Evolutionary conservation across 53 echinoderm and acorn worm species (phyloP), one percentile per base, ranked within the genome.

Genomic region (Antedon mediterranea): DNA sequence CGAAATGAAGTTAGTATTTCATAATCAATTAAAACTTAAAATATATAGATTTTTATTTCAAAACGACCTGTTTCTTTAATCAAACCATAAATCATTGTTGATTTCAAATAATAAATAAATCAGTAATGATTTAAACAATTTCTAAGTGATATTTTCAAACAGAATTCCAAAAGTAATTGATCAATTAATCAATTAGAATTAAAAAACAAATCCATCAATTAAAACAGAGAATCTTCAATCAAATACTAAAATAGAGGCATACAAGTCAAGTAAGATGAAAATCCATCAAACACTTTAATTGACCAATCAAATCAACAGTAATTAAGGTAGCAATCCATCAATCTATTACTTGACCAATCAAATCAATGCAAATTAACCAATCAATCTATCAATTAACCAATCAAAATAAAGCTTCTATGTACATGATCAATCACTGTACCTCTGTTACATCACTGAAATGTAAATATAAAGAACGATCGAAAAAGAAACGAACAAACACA

Each of bases 311-410:
- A 18, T 57, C 57, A 57, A 57, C 23, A 11, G 23, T 8, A 23
- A 23, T 57, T 57, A 57, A 57, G 9, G 57, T 23, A 11, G 15
- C 57, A 3, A 57, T 57, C 57, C 7, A 57, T 57, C 57, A 57
- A 57, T 57, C 20, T 57, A 57, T 57, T 41, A 41, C 41, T 18
- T 57, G 57, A 57, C 57, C 57, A 57, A 57, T 57, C 57, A 57
- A 57, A 57, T 57, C 57, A 57, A 57, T 57, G 57, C 57, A 57
- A 18, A 57, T 57, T 57, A 57, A 23, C 57, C 23, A 57, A 57
- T 57, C 57, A 57, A 57, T 57, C 57, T 57, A 57, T 57, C 57
- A 57, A 57, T 57, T 57, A 57, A 57, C 57, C 57, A 57, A 57
- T 57, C 57, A 57, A 1, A 57, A 11, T 6, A 13, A 57, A 57